Base-by-base conservation (phyloP, 2,797 vertebrate species). In the Botia almorhae region DNA sequence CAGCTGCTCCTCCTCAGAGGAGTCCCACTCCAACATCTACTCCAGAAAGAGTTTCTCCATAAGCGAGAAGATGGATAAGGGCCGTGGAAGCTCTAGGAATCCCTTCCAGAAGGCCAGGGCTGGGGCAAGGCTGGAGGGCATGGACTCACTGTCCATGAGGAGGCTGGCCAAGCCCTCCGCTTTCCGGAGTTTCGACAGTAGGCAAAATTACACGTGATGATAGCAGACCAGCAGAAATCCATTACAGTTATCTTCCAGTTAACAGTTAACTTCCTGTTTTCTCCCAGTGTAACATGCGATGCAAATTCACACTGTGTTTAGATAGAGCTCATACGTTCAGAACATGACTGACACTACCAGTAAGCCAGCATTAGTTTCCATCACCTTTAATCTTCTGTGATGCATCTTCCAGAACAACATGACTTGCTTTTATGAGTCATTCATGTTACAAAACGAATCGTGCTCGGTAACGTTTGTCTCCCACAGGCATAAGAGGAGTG, bases 41-140 rank as follows among this genome's bases (percentile, higher is more conserved):
- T 93, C 97, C 64, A 92, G 95, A 83, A 98, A 98, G 93, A 99
- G 97, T 92, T 96, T 97, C 91, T 99, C 98, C 39, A 97, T 98
- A 94, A 98, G 96, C 0, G 98, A 99, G 91, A 96, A 95, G 93
- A 98, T 98, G 84, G 97, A 99, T 60, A 90, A 91, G 84, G 82
- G 93, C 83, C 95, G 96, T 90, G 91, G 95, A 84, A 95, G 94
- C 69, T 88, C 96, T 56, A 91, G 94, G 90, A 96, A 96, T 89
- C 95, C 97, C 23, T 97, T 98, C 91, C 97, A 98, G 91, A 95
- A 96, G 90, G 98, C 95, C 91, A 98, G 96, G 90, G 94, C 97
- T 63, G 96, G 96, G 2, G 94, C 96, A 0, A 95, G 95, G 88
- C 96, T 96, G 0, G 97, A 99, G 36, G 88, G 90, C 87, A 96